Evolutionary conservation across 2,113 vertebrate species (phyloP), one percentile per base, ranked within the genome.

Genomic region (Anguilla japonica): DNA sequence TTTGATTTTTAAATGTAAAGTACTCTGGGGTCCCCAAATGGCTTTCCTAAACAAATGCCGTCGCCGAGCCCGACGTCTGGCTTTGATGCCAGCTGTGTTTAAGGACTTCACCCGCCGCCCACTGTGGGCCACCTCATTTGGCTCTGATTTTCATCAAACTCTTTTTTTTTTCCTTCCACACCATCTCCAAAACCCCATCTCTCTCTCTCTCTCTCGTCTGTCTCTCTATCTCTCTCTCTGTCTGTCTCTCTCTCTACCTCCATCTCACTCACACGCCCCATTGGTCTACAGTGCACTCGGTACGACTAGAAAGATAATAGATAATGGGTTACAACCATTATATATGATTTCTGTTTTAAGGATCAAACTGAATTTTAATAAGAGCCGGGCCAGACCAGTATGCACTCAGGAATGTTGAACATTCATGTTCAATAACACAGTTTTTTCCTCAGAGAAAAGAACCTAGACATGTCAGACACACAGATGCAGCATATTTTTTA

Each of bases 1-100:
- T 96, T 96, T 96, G 94, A 92, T 91, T 95, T 34, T 81, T 89
- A 91, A 92, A 95, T 95, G 95, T 95, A 95, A 95, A 95, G 83
- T 92, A 93, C 91, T 93, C 92, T 91, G 91, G 91, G 91, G 90
- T 95, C 94, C 91, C 92, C 88, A 94, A 94, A 93, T 93, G 93
- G 93, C 93, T 93, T 93, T 91, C 87, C 88, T 93, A 96, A 93
- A 89, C 95, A 96, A 96, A 96, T 95, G 83, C 18, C 75, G 79
- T 46, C 87, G 85, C 89, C 87, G 86, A 50, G 85, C 43, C 91
- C 92, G 83, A 87, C 82, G 83, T 87, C 34, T 83, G 34, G n/a
- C 82, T 50, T 63, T 7, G 41, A 41, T 16, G 11, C 60, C 39
- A 53, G 80, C 85, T 88, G 89, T 83, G 78, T 89, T 46, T 84